These are phyloP conservation scores for Petrocephalus microphthalmus DNA, from an alignment of 2,113 vertebrate genomes.

Conservation along the genomic window DNA sequence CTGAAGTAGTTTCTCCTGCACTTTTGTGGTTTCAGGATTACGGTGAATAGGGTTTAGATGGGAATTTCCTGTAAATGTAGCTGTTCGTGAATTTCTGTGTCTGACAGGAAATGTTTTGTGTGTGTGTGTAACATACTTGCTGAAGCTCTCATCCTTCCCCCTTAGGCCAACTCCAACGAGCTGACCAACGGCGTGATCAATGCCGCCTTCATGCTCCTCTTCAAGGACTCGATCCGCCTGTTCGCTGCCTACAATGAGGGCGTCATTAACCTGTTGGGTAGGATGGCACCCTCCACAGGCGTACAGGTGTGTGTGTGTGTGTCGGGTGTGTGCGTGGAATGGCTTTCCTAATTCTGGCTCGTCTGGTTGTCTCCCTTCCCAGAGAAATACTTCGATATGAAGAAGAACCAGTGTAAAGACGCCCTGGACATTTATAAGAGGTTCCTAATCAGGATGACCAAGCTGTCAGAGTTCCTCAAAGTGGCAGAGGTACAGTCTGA, in stretches of 20 bases:
- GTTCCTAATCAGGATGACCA: constrained; percentile 91
- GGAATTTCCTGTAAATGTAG: constrained; percentile 25
- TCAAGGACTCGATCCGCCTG: constrained; percentile 92
- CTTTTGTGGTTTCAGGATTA: not conserved
- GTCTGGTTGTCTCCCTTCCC: constrained; percentile 28
- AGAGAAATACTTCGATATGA: constrained; percentile 99
- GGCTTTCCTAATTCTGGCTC: not conserved
- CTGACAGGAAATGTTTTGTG: not conserved
- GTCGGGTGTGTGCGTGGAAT: not conserved
- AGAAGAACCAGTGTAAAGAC: constrained; percentile 96
- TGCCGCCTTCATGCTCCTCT: constrained; percentile 91
- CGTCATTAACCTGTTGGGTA: constrained; percentile 92
- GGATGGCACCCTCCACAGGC: constrained; percentile 23
- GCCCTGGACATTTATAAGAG: constrained; percentile 94
- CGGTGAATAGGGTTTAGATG: not conserved
- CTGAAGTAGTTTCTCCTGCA: not conserved
- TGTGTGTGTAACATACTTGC: not conserved
- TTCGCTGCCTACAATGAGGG: constrained; percentile 95
- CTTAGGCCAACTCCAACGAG: constrained; percentile 85
- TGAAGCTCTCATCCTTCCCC: not conserved
- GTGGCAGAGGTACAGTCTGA: constrained; percentile 82
- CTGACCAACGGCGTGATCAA: constrained; percentile 89
- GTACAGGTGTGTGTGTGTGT: not conserved
- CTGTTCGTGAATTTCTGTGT: not conserved
- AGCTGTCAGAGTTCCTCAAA: constrained; percentile 93